Conservation (phyloP, 2,888 invertebrate genomes). For the Rotaria magnacalcarata region DNA sequence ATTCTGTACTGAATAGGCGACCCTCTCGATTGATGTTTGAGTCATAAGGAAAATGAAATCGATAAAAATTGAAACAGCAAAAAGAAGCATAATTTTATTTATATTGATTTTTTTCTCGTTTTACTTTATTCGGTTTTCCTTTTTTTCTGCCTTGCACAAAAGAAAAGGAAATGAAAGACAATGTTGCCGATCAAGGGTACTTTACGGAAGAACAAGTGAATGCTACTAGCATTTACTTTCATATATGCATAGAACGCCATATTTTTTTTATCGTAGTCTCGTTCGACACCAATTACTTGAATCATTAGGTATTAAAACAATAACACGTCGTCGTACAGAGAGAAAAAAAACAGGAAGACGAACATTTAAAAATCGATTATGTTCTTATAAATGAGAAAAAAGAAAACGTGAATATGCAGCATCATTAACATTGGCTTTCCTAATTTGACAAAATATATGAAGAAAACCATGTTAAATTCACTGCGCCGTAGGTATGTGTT, state of each 20-base stretch:
- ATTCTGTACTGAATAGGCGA: no score
- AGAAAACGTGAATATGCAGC: neutral
- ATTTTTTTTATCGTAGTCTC: neutral
- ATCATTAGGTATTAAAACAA: neutral
- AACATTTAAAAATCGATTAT: neutral
- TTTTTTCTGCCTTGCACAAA: neutral
- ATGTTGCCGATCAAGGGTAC: neutral
- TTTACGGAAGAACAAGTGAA: neutral
- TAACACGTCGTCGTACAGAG: neutral
- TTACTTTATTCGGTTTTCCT: no score
- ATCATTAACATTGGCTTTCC: neutral
- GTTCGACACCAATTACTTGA: neutral
- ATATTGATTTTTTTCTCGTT: no score
- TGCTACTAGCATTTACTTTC: neutral
- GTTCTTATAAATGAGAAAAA: conserved; percentile 11
- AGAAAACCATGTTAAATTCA: neutral
- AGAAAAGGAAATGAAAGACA: neutral
- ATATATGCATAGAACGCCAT: neutral
- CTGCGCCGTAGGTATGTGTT: neutral
- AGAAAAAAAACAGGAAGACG: neutral
- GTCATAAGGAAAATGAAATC: no score
- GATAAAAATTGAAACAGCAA: no score
- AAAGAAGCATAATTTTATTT: no score
- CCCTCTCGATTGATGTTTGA: no score
- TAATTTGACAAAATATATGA: neutral